Evolutionary conservation across 1,140 invertebrate species (phyloP).

Genomic region (Papilio xuthus): DNA sequence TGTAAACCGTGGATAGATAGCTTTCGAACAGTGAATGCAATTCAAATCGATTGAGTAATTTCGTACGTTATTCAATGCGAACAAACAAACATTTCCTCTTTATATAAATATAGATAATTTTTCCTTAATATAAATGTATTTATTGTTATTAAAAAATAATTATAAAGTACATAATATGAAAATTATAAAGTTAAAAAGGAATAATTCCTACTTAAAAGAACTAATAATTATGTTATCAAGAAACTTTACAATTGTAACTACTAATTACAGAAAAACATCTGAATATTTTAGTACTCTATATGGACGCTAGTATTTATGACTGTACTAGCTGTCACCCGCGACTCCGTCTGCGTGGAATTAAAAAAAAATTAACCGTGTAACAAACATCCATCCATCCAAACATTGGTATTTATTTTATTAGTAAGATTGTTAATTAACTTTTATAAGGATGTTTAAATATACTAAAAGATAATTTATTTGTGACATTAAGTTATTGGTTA

Average conservation of each 20-base stretch:
- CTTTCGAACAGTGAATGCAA: too few species aligned
- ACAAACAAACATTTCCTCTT: too few species aligned
- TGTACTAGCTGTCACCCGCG: too few species aligned
- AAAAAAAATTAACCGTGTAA: too few species aligned
- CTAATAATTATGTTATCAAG: background rate
- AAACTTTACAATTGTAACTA: background rate
- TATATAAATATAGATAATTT: too few species aligned
- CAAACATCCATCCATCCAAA: too few species aligned
- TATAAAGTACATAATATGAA: background rate
- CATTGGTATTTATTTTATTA: too few species aligned
- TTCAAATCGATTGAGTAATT: too few species aligned
- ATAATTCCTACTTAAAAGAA: background rate
- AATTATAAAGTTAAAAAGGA: slow-evolving; percentile 14
- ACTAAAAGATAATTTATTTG: background rate
- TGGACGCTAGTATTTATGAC: background rate
- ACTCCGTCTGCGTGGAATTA: background rate
- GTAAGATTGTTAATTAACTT: background rate
- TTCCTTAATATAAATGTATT: too few species aligned
- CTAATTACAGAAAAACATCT: background rate
- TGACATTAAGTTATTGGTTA: too few species aligned
- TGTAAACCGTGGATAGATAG: too few species aligned
- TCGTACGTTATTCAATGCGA: too few species aligned
- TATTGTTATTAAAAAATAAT: background rate
- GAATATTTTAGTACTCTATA: background rate
- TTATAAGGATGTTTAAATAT: background rate